A percentile compares a stretch with the other conserved stretches of the same genome.
phyloP scores from a whole-genome alignment of 2,888 invertebrate species.

The Hybos culiciformis region DNA sequence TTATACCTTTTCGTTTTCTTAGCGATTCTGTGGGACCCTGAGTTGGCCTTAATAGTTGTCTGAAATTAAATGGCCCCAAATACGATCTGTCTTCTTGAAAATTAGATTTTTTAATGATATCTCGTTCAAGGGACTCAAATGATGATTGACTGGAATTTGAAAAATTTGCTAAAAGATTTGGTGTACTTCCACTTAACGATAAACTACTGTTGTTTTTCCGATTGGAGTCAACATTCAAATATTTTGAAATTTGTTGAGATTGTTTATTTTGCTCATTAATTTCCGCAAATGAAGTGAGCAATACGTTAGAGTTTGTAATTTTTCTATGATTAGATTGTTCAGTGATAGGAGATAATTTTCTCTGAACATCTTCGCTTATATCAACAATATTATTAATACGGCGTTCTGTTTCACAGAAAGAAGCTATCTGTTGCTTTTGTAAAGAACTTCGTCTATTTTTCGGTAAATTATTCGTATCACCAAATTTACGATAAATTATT shows the following conservation, averaged over 20 bases:
- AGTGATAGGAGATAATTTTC: conserved; percentile 7
- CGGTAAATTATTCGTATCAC: conserved; percentile 15
- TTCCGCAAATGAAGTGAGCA: conserved; percentile 14
- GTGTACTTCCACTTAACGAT: neutral
- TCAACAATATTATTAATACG: neutral
- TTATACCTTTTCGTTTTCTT: conserved; percentile 46
- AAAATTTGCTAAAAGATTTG: neutral
- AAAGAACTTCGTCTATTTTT: conserved; percentile 11
- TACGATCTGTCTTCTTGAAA: conserved; percentile 30
- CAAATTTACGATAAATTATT: conserved; percentile 13
- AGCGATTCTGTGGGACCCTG: conserved; percentile 55
- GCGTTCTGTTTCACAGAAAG: too few relatives aligned
- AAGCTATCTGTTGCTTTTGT: too few relatives aligned
- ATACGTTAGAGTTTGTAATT: conserved; percentile 8
- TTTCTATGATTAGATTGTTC: conserved; percentile 10
- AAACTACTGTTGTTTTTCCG: too few relatives aligned
- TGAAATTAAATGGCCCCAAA: conserved; percentile 53
- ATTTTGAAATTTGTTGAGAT: conserved; percentile 10
- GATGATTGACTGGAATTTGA: conserved; percentile 11
- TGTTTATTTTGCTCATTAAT: conserved; percentile 5
- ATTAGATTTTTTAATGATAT: conserved; percentile 8
- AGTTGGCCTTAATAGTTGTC: conserved; percentile 49
- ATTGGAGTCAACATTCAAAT: conserved; percentile 14
- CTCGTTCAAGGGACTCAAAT: conserved; percentile 16
- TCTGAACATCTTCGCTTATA: conserved; percentile 2